Evolutionary conservation across 2,888 invertebrate species (phyloP), one percentile per base, ranked within the genome.

Genomic region (Tiliacea aurago): DNA sequence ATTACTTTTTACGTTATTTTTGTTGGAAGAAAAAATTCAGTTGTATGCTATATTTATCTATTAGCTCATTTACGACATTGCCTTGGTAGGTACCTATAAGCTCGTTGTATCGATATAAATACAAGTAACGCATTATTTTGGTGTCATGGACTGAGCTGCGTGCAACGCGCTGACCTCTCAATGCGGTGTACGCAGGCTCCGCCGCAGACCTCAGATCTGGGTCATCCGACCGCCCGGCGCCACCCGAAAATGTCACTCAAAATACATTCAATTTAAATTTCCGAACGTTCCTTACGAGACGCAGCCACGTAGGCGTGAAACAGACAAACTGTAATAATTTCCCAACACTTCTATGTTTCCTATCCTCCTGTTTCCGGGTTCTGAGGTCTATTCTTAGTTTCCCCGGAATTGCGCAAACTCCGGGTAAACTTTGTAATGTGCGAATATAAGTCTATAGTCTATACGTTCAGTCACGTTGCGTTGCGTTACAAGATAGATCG

Each of bases 181-280:
- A 80, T 86, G 89, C 90, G 88, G 87, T 79, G 86, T 88, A 91
- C 91, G 92, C 93, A 93, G 94, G 88, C 93, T 93, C 93, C 90
- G 90, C 89, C 88, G 90, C 91, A 90, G 88, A 85, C 87, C 88
- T 87, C 88, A 76, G 81, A 95, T 90, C 91, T 95, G 89, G 95
- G 95, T 94, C 95, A 95, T 85, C 84, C 86, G 87, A 86, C 86
- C 86, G 81, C 82, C 82, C 87, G 90, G 84, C 89, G 87, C 88
- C 88, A 88, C 83, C 90, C 90, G 84, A 91, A 93, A 91, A 90
- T 88, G 89, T 84, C 89, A 86, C 86, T 88, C 86, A 80, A 84
- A 85, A 79, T 81, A 72, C 73, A 76, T 74, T 68, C 20, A 64
- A 59, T 84, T 58, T 78, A 73, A 64, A 81, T 83, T 77, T 58